Conservation (phyloP, 53 echinoderm and acorn worm species). For the Paracentrotus lividus region DNA sequence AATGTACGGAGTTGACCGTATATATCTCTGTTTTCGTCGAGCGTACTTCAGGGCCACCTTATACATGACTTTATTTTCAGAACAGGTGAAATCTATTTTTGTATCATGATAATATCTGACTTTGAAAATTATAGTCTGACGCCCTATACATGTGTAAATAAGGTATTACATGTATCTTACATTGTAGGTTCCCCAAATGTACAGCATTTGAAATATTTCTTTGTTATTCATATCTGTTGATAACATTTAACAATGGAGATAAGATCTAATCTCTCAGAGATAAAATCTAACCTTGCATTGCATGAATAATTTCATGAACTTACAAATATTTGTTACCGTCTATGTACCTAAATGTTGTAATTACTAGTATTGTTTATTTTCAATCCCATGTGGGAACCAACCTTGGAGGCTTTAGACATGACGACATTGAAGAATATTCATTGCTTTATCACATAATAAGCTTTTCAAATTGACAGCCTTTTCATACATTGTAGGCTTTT, state of each 20-base stretch:
- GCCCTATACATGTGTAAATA: not conserved
- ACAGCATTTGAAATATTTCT: not conserved
- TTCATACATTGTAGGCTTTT: too few species aligned
- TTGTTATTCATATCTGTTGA: not conserved
- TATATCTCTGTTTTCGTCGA: too few species aligned
- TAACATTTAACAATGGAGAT: too few species aligned
- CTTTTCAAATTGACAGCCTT: not conserved
- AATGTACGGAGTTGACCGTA: too few species aligned
- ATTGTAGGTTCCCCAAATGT: not conserved
- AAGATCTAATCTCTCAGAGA: not conserved
- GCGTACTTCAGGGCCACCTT: too few species aligned
- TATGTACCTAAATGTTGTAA: not conserved
- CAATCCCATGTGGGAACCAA: not conserved
- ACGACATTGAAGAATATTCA: not conserved
- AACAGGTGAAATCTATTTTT: not conserved
- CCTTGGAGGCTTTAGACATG: not conserved
- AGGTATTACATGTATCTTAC: not conserved
- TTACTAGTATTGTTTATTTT: not conserved
- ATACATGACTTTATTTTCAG: too few species aligned
- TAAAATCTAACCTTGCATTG: constrained; percentile 22
- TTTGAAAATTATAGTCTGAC: not conserved
- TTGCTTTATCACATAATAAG: too few species aligned
- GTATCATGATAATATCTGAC: not conserved
- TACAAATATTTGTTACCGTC: not conserved
- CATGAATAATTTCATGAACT: not conserved